phyloP scores from a whole-genome alignment of 2,113 vertebrate genomes.

The Archilochus colubris region DNA sequence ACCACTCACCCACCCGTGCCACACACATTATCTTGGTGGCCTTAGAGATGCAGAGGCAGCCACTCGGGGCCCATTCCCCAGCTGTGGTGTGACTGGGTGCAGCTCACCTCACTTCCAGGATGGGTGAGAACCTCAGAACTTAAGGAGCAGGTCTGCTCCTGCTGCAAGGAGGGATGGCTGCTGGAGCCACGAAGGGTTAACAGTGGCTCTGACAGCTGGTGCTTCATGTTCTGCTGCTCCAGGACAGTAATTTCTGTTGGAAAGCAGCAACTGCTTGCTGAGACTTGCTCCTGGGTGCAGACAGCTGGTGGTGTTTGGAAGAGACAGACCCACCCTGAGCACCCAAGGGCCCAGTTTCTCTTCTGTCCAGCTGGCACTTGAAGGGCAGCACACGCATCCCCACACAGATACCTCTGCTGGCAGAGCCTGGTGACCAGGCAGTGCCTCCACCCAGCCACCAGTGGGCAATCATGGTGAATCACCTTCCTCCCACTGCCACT shows the following conservation, averaged over 20 bases:
- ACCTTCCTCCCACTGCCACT: neutral
- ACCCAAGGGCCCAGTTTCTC: neutral
- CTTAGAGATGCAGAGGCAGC: neutral
- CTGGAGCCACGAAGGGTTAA: neutral
- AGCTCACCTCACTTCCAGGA: neutral
- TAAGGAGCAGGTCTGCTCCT: neutral
- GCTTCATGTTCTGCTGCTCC: neutral
- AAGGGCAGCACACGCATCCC: fast-evolving
- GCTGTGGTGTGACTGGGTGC: fast-evolving
- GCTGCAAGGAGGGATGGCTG: fast-evolving
- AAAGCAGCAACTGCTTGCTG: neutral
- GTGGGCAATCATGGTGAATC: neutral
- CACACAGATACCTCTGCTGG: fast-evolving
- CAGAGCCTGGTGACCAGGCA: neutral
- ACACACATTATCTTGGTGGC: fast-evolving
- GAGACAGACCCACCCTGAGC: neutral
- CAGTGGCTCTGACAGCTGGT: neutral
- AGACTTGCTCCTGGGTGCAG: neutral
- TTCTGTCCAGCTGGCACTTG: neutral
- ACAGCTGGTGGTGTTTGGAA: neutral
- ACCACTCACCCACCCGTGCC: fast-evolving
- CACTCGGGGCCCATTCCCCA: fast-evolving
- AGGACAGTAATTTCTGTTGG: neutral
- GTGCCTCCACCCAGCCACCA: neutral
- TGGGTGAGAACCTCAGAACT: neutral